Evolutionary conservation across 2,888 invertebrate species (phyloP), one percentile per base, ranked within the genome.

Genomic region (Pogonocherus hispidulus): DNA sequence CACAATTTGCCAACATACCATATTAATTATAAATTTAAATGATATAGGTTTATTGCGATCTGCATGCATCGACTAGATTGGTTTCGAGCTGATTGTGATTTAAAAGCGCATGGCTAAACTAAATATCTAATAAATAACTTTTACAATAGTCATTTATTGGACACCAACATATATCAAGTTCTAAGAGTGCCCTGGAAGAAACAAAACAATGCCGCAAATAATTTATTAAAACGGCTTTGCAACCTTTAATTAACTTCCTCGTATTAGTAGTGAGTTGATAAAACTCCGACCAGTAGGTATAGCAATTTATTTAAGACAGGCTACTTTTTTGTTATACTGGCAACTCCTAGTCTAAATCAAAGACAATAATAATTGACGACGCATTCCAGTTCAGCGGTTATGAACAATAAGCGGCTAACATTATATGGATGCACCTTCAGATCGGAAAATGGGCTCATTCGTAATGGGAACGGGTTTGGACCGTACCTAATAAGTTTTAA

Each of bases 81-180:
- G 71, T 72, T 72, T 72, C 72, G 66, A 70, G 69, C 70, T 74
- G 76, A 76, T 76, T 76, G 73, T 72, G 74, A 76, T 76, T 73
- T 74, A 76, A n/a, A 66, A 63, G 66, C 66, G 63, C 63, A 65
- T 66, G 57, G 49, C 64, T 44, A 70, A n/a, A 66, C 57, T 72
- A 71, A 68, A 72, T 65, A 68, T 67, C 59, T 66, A 66, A 66
- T 71, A 71, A 71, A 74, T 71, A 70, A 64, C 67, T 20, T 69
- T 57, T 66, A 62, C 69, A 66, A 56, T 66, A 57, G 56, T 46
- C 63, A 60, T 49, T 57, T 66, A 46, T 54, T 49, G 14, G 59
- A 32, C 49, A 46, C 19, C 54, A 44, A 52, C 56, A 32, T 57
- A 44, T 37, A 60, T 63, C 49, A 35, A 44, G 35, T 55, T 46